These are phyloP conservation scores for Dicaeum eximium DNA, from an alignment of 2,113 vertebrate genomes.

Conservation along the genomic window DNA sequence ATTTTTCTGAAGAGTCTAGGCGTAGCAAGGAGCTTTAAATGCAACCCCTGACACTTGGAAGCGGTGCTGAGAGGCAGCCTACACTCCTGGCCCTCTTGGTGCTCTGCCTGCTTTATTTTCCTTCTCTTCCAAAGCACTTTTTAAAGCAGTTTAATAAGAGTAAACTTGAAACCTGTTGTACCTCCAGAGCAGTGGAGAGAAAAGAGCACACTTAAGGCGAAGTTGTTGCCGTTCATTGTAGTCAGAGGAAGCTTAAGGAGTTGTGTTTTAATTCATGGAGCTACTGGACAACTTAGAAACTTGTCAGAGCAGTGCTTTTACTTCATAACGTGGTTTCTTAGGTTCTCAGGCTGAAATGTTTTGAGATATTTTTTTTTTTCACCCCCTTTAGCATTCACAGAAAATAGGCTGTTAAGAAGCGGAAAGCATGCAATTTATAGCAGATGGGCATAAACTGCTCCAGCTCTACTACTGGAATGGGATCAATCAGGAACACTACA, in stretches of 20 bases:
- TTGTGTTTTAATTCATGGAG: not conserved
- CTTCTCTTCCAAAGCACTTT: constrained; percentile 21
- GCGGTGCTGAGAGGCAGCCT: constrained; percentile 34
- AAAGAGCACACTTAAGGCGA: not conserved
- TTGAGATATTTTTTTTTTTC: not conserved
- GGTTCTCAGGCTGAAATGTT: constrained; percentile 52
- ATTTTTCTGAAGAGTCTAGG: not conserved
- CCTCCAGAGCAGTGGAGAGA: not conserved
- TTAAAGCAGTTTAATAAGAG: constrained; percentile 24
- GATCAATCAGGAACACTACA: constrained; percentile 61
- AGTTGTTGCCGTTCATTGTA: not conserved
- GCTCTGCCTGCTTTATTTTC: constrained; percentile 30
- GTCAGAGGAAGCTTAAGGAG: not conserved
- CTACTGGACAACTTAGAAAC: not conserved
- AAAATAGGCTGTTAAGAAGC: constrained; percentile 66
- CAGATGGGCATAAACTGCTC: constrained; percentile 64
- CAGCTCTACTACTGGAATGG: constrained; percentile 53
- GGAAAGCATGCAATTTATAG: constrained; percentile 62
- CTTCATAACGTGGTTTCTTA: not conserved
- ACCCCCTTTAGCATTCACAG: constrained; percentile 24
- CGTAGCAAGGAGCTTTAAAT: not conserved
- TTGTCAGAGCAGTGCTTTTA: not conserved
- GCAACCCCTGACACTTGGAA: constrained; percentile 1
- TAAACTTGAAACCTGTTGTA: constrained; percentile 57
- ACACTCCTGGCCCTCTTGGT: not conserved